A percentile compares a stretch with the other conserved stretches of the same genome.
Conservation (phyloP, 2,797 vertebrate genomes). For the Podargus strigoides region DNA sequence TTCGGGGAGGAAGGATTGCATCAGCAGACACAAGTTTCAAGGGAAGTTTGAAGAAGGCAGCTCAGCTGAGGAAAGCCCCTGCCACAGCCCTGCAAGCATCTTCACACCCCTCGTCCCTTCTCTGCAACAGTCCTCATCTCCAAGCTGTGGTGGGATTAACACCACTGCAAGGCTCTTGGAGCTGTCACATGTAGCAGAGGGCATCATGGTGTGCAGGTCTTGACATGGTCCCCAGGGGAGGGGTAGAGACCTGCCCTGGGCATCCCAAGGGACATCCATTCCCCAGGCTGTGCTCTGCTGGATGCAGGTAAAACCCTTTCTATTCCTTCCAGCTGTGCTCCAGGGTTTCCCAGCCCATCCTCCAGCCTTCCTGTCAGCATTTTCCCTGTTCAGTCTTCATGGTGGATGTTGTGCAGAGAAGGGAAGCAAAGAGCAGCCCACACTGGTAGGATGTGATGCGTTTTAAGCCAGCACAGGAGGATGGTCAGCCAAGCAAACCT, state of each 20-base stretch:
- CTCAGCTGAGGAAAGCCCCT: neutral
- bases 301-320: neutral
- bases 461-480: neutral
- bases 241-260: neutral
- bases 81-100: neutral
- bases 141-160: neutral
- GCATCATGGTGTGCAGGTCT: neutral
- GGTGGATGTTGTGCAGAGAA: neutral
- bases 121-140: neutral
- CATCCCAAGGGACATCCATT: neutral
- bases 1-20: neutral
- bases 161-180: neutral
- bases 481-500: neutral
- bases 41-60: neutral
- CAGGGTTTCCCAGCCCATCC: neutral
- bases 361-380: neutral
- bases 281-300: neutral
- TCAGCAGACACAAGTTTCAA: neutral
- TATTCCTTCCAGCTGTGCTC: neutral
- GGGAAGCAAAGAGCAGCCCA: neutral
- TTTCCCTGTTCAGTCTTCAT: neutral
- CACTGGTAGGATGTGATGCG: rapidly evolving
- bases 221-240: rapidly evolving
- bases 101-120: neutral
- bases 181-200: neutral